Base-by-base conservation (phyloP, 1,140 invertebrate genomes). In the Ganaspis sp. region DNA sequence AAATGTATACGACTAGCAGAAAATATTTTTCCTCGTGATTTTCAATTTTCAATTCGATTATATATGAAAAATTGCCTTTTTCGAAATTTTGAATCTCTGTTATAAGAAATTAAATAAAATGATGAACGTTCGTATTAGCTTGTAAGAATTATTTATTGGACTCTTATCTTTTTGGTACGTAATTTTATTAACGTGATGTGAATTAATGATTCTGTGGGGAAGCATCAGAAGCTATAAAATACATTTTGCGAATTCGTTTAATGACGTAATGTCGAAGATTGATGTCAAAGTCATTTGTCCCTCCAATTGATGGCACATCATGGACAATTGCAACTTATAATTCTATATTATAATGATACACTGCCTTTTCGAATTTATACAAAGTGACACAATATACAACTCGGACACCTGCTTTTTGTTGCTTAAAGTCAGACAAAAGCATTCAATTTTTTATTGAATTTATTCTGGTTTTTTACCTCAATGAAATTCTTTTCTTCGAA, bases 261-360 rank as follows among this genome's bases (percentile, higher is more conserved):
- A 34, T 64, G 58, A 64, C 58, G 58, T 29, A 64, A 64, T 64
- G 11, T 26, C 23, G n/a, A 64, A 64, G 15, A 64, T 64, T 64
- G 23, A 64, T 29, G 58, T 64, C 26, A 64, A 64, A 64, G 58
- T 64, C 58, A 64, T 64, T 64, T 64, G 58, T 34, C 58, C 23
- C 58, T 64, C 58, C 58, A 64, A 64, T 64, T 64, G 58, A 64
- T 64, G 23, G 15, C 15, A 64, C 23, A 58, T 64, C 23, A 29
- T 29, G 58, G 26, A 15, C 58, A 21, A 26, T 12, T 29, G 23
- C 12, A 64, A 64, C 12, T 64, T 64, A 26, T n/a, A 64, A 64
- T 64, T 15, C 58, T 4, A n/a, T 29, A 26, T n/a, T 64, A 29
- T 29, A 29, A 3, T 29, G 5, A 29, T 26, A 6, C 17, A 49